Percentiles rank a stretch among this genome's conserved stretches.
These are phyloP conservation scores for Heliconius charithonia DNA, from an alignment of 2,888 invertebrate species.

Conservation along the genomic window DNA sequence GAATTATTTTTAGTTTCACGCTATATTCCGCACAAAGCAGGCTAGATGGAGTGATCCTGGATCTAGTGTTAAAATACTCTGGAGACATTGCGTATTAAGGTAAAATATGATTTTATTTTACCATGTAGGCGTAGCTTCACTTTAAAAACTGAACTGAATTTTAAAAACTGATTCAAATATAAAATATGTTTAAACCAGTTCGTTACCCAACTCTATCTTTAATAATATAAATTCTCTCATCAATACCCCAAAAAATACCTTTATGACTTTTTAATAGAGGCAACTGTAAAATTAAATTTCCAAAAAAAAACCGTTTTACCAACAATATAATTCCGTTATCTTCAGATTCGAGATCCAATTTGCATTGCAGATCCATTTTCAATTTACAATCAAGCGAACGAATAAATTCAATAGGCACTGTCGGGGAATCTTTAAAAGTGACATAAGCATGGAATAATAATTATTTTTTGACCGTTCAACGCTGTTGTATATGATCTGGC, in stretches of 20 bases:
- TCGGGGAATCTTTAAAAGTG: conserved; percentile 66
- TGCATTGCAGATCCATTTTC: conserved; percentile 77
- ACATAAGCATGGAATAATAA: conserved; percentile 47
- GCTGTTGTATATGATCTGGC: background rate
- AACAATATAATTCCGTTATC: conserved; percentile 55
- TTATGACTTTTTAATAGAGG: background rate
- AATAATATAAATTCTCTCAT: background rate
- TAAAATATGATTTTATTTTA: too few relatives aligned
- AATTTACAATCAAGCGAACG: conserved; percentile 79
- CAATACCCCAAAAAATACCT: background rate
- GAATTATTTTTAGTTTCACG: too few relatives aligned
- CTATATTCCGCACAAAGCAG: too few relatives aligned
- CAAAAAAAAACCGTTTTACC: conserved; percentile 40
- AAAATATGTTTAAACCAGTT: too few relatives aligned
- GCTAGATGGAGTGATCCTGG: too few relatives aligned
- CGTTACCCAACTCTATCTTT: too few relatives aligned
- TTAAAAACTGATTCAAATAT: too few relatives aligned
- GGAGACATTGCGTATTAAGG: too few relatives aligned
- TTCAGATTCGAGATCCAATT: conserved; percentile 59
- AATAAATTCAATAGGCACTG: conserved; percentile 71
- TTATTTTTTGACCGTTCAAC: conserved; percentile 14
- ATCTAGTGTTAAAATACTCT: too few relatives aligned
- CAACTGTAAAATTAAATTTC: conserved; percentile 26
- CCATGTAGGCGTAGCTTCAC: too few relatives aligned
- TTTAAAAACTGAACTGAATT: too few relatives aligned